These are phyloP conservation scores for Pseudocheirus occidentalis DNA, from an alignment of 2,797 vertebrate species.

Conservation along the genomic window DNA sequence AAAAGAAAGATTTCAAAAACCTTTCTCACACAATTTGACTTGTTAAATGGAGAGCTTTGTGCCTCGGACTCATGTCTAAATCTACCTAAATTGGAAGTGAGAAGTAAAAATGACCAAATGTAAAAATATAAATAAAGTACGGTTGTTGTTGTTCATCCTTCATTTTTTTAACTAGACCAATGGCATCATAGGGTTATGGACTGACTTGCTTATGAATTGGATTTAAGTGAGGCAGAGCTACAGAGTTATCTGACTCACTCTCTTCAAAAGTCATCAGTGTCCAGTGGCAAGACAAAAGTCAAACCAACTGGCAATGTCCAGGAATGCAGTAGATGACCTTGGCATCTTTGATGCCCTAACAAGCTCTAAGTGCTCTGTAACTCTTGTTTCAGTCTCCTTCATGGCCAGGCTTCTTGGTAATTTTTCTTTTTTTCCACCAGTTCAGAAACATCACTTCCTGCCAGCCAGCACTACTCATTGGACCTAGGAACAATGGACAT, in stretches of 20 bases:
- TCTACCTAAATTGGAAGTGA: not conserved
- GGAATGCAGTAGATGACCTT: not conserved
- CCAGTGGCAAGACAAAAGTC: not conserved
- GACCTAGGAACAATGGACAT: not conserved
- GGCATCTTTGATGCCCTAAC: not conserved
- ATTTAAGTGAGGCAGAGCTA: not conserved
- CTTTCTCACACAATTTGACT: not conserved
- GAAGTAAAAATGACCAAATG: not conserved
- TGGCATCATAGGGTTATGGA: not conserved
- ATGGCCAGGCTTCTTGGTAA: not conserved
- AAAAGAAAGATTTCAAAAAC: not conserved
- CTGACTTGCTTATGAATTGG: not conserved
- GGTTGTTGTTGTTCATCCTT: not conserved
- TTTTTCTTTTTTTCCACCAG: not conserved
- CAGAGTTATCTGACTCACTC: not conserved
- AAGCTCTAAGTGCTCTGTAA: not conserved
- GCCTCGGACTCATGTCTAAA: not conserved
- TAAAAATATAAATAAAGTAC: not conserved
- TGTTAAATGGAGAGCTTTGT: not conserved
- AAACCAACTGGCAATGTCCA: not conserved
- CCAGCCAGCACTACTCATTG: not conserved
- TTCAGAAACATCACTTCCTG: not conserved
- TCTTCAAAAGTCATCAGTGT: not conserved
- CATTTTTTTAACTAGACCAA: not conserved
- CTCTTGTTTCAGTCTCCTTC: not conserved